Base-by-base conservation (phyloP, 2,888 invertebrate genomes). In the Sinhomidia bicolor region DNA sequence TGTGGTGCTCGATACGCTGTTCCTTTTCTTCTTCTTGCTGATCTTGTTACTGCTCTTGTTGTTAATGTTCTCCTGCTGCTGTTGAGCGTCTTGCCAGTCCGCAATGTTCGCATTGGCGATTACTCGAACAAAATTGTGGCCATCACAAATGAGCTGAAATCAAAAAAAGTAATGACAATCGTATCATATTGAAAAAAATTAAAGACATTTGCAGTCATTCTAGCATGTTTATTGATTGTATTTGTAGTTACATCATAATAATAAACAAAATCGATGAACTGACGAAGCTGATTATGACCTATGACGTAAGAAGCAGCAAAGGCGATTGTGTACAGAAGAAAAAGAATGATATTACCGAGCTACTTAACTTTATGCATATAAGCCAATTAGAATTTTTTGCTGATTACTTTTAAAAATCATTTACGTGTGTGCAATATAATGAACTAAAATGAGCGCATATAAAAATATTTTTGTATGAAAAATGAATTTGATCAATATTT, bases 111-210 rank as follows among this genome's bases (percentile, higher is more conserved):
- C 87, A 44, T 87, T 87, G 23, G 47, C 41, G 81, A 17, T 87
- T n/a, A 86, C 74, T 47, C 87, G 87, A 32, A 47, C 17, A 26
- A 68, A 81, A 32, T 87, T 23, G 62, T 71, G 29, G 12, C 87
- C 87, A 71, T 87, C 87, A 23, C 44, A 81, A 62, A 81, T 32
- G 81, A 87, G 26, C 87, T 87, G 41, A 57, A 36, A 65, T 29
- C 3, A n/a, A 32, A 32, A 54, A 32, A 14, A 32, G 1, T 6
- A 44, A 47, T 47, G 44, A 26, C 32, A 78, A 78, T 78, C 76
- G 54, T 14, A 44, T 68, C 26, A 7, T 1, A 7, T n/a, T 36
- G 7, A 5, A 62, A 62, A 62, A 62, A 62, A 62, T 62, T 62
- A 62, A 32, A 32, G 32, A 32, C 32, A n/a, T 14, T 12, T 62